A percentile compares a stretch with the other conserved stretches of the same genome.
Evolutionary conservation across 64 coral and sea anemone species (phyloP).

Genomic region (Stylophora pistillata): DNA sequence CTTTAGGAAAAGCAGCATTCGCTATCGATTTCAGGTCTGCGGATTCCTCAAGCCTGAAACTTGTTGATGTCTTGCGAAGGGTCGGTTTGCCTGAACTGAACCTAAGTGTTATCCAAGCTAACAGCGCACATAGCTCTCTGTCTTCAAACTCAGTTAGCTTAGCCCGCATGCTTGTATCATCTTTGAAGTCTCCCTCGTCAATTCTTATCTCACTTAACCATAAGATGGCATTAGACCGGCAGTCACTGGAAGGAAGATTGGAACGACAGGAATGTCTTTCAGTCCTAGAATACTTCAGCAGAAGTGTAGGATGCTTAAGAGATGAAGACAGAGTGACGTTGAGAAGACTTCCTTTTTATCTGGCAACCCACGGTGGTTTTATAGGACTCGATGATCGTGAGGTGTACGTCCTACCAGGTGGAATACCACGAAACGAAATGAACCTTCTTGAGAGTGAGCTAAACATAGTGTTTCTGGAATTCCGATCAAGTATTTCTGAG

Average conservation of each 20-base stretch:
- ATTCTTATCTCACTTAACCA: constrained; percentile 24
- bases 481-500: not conserved
- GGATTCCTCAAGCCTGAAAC: not conserved
- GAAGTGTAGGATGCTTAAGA: not conserved
- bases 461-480: constrained; percentile 19
- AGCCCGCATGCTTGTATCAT: constrained; percentile 32
- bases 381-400: constrained; percentile 1
- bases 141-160: constrained; percentile 18
- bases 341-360: constrained; percentile 34
- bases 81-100: not conserved
- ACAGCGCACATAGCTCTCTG: not conserved
- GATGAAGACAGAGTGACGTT: not conserved
- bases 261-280: not conserved
- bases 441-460: constrained; percentile 16
- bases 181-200: constrained; percentile 29
- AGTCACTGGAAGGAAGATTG: constrained; percentile 8
- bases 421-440: constrained; percentile 26
- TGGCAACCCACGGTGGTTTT: constrained; percentile 7
- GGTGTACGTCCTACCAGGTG: constrained; percentile 28
- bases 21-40: not conserved
- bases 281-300: constrained; percentile 22
- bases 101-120: not conserved
- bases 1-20: not conserved
- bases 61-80: not conserved
- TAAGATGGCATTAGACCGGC: constrained; percentile 24